Percentiles rank a stretch among this genome's conserved stretches.
Conservation (phyloP, 2,797 vertebrate species). For the Salarias fasciatus region DNA sequence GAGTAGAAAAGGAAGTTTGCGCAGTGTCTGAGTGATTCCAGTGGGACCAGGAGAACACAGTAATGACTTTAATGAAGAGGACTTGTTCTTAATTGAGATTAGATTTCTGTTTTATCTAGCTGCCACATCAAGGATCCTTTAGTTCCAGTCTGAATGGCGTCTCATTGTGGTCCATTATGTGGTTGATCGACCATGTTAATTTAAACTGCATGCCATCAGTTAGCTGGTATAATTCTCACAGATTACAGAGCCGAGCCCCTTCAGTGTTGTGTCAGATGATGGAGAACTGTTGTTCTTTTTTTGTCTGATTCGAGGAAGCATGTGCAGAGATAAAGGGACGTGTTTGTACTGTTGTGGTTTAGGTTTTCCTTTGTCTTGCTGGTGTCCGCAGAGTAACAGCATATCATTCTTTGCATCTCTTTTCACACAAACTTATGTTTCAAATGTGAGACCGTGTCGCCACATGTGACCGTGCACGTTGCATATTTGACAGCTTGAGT, state of each 20-base stretch:
- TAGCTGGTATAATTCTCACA: conserved; percentile 67
- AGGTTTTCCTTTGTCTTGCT: neutral
- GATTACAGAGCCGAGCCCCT: conserved; percentile 32
- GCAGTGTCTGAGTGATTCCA: conserved; percentile 29
- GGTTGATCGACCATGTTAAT: conserved; percentile 79
- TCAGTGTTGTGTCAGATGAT: conserved; percentile 32
- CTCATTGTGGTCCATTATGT: conserved; percentile 77
- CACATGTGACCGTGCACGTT: conserved; percentile 15
- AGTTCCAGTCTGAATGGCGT: conserved; percentile 75
- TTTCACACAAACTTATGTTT: conserved; percentile 2
- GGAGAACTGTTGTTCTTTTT: conserved; percentile 7
- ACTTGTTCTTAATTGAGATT: conserved; percentile 79
- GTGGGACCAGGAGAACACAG: conserved; percentile 39
- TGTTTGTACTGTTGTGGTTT: conserved; percentile 2
- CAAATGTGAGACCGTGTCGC: conserved; percentile 4
- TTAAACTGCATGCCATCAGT: conserved; percentile 76
- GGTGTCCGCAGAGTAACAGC: neutral
- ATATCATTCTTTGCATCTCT: neutral
- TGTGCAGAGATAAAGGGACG: neutral
- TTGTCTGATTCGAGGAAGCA: conserved; percentile 10
- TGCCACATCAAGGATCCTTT: conserved; percentile 79
- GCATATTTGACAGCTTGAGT: conserved; percentile 52
- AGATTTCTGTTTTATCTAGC: conserved; percentile 80
- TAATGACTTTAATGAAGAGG: conserved; percentile 67
- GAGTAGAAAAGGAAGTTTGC: conserved; percentile 2